Evolutionary conservation across 2,888 invertebrate species (phyloP).

Genomic region (Acanthosepion lycidas): DNA sequence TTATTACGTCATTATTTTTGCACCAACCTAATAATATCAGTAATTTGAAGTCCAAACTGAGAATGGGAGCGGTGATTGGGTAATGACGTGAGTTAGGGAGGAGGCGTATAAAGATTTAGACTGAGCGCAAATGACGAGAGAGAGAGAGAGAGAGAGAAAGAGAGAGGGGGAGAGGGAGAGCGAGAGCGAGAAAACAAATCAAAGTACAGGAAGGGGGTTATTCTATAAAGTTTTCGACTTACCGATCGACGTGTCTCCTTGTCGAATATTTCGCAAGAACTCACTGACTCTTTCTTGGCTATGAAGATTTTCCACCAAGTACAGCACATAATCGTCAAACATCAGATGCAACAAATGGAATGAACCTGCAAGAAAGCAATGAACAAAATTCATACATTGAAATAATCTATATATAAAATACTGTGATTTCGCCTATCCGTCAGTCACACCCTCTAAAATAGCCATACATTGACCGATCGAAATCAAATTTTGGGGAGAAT

Average conservation of each 20-base stretch:
- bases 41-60: not conserved
- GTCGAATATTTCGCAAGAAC: slow-evolving; percentile 71
- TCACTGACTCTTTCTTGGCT: slow-evolving; percentile 74
- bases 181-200: not conserved
- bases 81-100: not conserved
- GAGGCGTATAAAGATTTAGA: not conserved
- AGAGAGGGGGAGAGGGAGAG: not conserved
- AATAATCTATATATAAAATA: too few species aligned
- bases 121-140: not conserved
- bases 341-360: slow-evolving; percentile 76
- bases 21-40: too few species aligned
- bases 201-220: too few species aligned
- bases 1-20: too few species aligned
- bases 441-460: too few species aligned
- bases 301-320: slow-evolving; percentile 75
- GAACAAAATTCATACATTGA: too few species aligned
- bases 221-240: not conserved
- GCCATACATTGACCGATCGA: too few species aligned
- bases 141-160: not conserved
- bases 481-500: too few species aligned
- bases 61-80: not conserved
- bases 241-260: slow-evolving; percentile 44
- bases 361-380: slow-evolving; percentile 69
- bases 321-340: slow-evolving; percentile 76
- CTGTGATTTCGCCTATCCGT: too few species aligned